Percentiles rank a stretch among this genome's conserved stretches.
Conservation (phyloP, 2,113 vertebrate genomes). For the Motacilla tschutschensis region DNA sequence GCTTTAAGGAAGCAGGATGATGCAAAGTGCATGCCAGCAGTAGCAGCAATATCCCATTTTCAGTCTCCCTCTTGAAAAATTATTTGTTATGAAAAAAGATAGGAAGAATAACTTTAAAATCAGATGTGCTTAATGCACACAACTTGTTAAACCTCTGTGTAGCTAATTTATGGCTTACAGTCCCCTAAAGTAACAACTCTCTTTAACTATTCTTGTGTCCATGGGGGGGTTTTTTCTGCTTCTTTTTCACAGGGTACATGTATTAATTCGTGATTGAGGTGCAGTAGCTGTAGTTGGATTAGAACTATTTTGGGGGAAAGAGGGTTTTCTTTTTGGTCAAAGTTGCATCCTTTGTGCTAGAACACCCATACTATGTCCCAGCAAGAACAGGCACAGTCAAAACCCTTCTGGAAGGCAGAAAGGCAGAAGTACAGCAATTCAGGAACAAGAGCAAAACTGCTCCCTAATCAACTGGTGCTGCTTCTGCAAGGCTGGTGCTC, state of each 20-base stretch:
- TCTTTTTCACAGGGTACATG: neutral
- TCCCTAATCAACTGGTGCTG: neutral
- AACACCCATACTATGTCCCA: neutral
- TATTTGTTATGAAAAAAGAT: neutral
- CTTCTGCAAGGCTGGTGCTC: neutral
- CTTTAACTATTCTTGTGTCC: neutral
- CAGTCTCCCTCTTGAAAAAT: neutral
- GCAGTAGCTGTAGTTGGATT: neutral
- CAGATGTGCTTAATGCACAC: neutral
- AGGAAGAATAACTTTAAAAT: neutral
- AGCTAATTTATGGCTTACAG: neutral
- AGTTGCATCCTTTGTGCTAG: neutral
- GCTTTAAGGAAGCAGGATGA: neutral
- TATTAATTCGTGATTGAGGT: neutral
- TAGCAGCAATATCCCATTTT: neutral
- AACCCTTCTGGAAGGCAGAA: neutral
- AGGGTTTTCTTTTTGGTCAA: neutral
- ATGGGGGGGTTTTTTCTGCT: neutral
- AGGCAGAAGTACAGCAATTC: neutral
- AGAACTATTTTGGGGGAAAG: neutral
- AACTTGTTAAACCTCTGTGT: neutral
- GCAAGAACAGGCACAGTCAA: neutral
- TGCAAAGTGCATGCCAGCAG: neutral
- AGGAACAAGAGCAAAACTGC: fast-evolving
- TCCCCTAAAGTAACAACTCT: neutral